phyloP scores from a whole-genome alignment of 2,797 vertebrate species.

The Epinephelus malabaricus region DNA sequence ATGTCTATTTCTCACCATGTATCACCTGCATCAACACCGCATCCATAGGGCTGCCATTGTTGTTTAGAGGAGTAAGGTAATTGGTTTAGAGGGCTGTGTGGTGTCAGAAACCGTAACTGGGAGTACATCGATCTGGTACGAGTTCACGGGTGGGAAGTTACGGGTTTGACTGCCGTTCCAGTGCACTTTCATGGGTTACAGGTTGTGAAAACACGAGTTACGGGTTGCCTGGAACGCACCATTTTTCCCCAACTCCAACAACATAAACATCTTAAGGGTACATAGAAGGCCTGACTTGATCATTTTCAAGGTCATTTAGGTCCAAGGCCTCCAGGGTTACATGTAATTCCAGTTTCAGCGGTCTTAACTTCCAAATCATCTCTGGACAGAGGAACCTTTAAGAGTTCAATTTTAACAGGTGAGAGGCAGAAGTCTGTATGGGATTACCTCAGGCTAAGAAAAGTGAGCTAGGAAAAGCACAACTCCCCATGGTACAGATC shows the following conservation, averaged over 20 bases:
- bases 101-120: too few relatives aligned
- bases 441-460: constrained; percentile 68
- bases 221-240: too few relatives aligned
- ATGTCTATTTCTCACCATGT: too few relatives aligned
- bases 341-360: constrained; percentile 5
- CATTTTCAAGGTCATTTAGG: not conserved
- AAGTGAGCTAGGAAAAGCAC: constrained; percentile 51
- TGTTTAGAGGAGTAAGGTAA: too few relatives aligned
- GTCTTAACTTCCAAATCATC: constrained; percentile 9
- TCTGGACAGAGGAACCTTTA: not conserved
- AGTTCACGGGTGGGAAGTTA: too few relatives aligned
- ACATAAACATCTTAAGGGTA: not conserved
- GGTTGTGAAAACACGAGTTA: too few relatives aligned
- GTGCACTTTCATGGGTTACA: too few relatives aligned
- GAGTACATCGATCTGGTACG: too few relatives aligned
- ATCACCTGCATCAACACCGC: too few relatives aligned
- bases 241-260: not conserved
- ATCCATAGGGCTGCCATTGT: too few relatives aligned
- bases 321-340: not conserved
- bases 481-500: constrained; percentile 41
- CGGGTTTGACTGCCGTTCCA: too few relatives aligned
- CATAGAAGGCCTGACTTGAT: not conserved
- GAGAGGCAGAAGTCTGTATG: constrained; percentile 35
- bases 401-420: constrained; percentile 24
- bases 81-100: too few relatives aligned